Conservation (phyloP, 2,797 vertebrate genomes). For the Paramormyrops hopkinsi region DNA sequence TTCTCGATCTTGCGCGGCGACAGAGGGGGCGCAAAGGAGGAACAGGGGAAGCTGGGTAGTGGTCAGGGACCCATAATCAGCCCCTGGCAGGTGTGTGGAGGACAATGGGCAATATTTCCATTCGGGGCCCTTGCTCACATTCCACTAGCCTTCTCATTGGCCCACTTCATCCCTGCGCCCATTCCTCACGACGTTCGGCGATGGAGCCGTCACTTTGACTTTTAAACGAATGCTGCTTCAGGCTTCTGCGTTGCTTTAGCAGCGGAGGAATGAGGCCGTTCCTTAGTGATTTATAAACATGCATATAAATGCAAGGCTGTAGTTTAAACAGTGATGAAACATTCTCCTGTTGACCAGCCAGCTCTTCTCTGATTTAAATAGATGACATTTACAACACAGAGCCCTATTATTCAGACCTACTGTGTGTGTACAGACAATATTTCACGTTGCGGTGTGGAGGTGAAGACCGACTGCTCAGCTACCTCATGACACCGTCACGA, state of each 20-base stretch:
- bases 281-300: conserved; percentile 97
- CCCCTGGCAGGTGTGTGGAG: conserved; percentile 31
- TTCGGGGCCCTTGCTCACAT: conserved; percentile 24
- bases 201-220: conserved; percentile 46
- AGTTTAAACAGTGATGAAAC: conserved; percentile 91
- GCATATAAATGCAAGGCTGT: conserved; percentile 87
- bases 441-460: conserved; percentile 81
- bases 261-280: conserved; percentile 66
- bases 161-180: conserved; percentile 3
- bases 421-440: conserved; percentile 91
- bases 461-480: conserved; percentile 54
- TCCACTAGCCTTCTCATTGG: not conserved
- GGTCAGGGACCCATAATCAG: conserved; percentile 26
- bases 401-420: conserved; percentile 98
- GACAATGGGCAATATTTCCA: conserved; percentile 18
- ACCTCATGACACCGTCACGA: not conserved
- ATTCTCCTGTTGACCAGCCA: conserved; percentile 72
- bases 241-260: conserved; percentile 26
- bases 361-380: conserved; percentile 89
- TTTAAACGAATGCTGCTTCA: conserved; percentile 51
- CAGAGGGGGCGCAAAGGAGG: not conserved
- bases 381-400: conserved; percentile 93
- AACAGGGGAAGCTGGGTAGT: not conserved
- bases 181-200: not conserved
- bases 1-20: not conserved